Percentiles rank a stretch among this genome's conserved stretches.
Evolutionary conservation across 2,888 invertebrate species (phyloP).

Genomic region (Chalcosyrphus nemorum): DNA sequence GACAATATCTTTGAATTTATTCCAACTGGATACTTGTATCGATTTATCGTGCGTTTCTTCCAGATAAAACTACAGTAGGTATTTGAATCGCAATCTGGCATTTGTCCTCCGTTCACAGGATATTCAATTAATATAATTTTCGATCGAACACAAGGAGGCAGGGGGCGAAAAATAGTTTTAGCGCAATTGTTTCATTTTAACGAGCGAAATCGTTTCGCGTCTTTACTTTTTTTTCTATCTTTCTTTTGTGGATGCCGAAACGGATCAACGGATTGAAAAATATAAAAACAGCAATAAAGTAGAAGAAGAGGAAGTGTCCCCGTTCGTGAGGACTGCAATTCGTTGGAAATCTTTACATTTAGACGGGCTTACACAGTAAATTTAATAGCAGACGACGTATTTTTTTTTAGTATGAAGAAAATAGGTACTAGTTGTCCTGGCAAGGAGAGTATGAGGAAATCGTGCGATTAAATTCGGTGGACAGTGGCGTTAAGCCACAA

Average conservation of each 20-base stretch:
- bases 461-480: constrained; percentile 12
- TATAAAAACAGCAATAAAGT: constrained; percentile 3
- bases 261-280: constrained; percentile 13
- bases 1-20: constrained; percentile 35
- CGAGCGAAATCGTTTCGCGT: constrained; percentile 28
- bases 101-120: constrained; percentile 17
- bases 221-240: too few relatives aligned
- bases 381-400: constrained; percentile 8
- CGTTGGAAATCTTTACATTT: background rate
- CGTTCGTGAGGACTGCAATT: background rate
- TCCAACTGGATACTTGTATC: constrained; percentile 26
- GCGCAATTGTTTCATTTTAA: constrained; percentile 42
- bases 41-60: constrained; percentile 43
- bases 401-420: background rate
- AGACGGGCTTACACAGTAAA: constrained; percentile 8
- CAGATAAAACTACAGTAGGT: background rate
- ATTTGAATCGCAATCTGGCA: constrained; percentile 9
- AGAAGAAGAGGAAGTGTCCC: background rate
- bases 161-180: background rate
- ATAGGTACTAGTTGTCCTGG: background rate
- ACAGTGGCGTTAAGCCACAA: background rate
- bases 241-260: too few relatives aligned
- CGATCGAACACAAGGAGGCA: background rate
- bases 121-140: constrained; percentile 40
- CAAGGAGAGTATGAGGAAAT: background rate